Percentiles rank a stretch among this genome's conserved stretches.
Conservation (phyloP, 1,140 invertebrate species). For the Matsumurasca onukii region DNA sequence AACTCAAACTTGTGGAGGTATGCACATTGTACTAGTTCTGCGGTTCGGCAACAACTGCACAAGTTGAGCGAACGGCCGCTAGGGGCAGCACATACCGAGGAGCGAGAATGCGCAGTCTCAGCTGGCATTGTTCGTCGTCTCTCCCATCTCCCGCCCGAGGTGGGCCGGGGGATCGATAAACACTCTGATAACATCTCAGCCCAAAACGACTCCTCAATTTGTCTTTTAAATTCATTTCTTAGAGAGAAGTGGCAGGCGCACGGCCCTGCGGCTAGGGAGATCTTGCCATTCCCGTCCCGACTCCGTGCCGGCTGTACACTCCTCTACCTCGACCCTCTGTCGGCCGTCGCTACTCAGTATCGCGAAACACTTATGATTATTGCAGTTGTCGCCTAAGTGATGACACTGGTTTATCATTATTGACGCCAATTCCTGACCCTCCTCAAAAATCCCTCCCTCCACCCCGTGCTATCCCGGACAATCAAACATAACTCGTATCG, state of each 20-base stretch:
- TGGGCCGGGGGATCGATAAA: slow-evolving; percentile 27
- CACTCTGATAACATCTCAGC: slow-evolving; percentile 29
- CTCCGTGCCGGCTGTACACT: not conserved
- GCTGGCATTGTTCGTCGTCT: slow-evolving; percentile 16
- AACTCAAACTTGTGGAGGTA: too few relatives aligned
- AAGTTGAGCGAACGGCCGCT: not conserved
- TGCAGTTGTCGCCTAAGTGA: slow-evolving; percentile 34
- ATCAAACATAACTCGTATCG: slow-evolving; percentile 28
- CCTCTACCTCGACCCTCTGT: not conserved
- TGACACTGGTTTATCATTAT: slow-evolving; percentile 39
- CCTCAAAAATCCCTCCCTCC: slow-evolving; percentile 34
- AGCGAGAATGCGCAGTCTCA: not conserved
- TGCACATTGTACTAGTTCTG: too few relatives aligned
- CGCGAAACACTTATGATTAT: slow-evolving; percentile 24
- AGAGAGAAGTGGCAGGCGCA: slow-evolving; percentile 18
- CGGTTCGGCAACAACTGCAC: too few relatives aligned
- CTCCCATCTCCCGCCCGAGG: too few relatives aligned
- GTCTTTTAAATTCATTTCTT: slow-evolving; percentile 29
- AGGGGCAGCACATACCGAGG: not conserved
- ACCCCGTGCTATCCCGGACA: slow-evolving; percentile 19
- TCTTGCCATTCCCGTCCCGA: too few relatives aligned
- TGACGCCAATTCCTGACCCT: slow-evolving; percentile 40
- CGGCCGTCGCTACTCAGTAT: not conserved
- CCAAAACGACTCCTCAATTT: slow-evolving; percentile 30
- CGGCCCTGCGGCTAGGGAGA: too few relatives aligned